Evolutionary conservation across 2,888 invertebrate species (phyloP).

Genomic region (Leptopilina drosophilae): DNA sequence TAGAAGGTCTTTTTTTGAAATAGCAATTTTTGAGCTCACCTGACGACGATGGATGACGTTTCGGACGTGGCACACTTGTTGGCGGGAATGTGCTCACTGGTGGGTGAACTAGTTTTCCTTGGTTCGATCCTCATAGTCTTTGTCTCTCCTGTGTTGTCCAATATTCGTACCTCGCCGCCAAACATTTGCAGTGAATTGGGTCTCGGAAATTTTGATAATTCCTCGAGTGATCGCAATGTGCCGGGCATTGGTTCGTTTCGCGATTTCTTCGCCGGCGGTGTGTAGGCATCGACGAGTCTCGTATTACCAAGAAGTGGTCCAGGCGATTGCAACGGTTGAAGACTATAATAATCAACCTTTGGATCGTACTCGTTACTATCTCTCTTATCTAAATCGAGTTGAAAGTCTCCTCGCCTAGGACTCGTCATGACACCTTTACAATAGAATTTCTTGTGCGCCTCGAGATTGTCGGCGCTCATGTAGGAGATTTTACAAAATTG

Average conservation of each 20-base stretch:
- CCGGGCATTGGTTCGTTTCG: slow-evolving; percentile 77
- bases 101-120: slow-evolving; percentile 78
- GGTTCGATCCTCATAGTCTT: slow-evolving; percentile 85
- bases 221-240: slow-evolving; percentile 79
- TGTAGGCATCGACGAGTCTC: slow-evolving; percentile 85
- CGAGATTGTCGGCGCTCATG: slow-evolving; percentile 88
- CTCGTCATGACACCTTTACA: slow-evolving; percentile 82
- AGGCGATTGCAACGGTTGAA: slow-evolving; percentile 85
- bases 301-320: slow-evolving; percentile 91
- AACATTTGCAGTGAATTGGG: slow-evolving; percentile 84
- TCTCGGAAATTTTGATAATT: slow-evolving; percentile 79
- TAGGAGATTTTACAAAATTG: slow-evolving; percentile 88
- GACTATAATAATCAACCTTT: slow-evolving; percentile 68
- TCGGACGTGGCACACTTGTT: slow-evolving; percentile 74
- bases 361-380: slow-evolving; percentile 63
- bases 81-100: slow-evolving; percentile 63
- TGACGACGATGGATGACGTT: slow-evolving; percentile 85
- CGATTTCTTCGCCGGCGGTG: slow-evolving; percentile 78
- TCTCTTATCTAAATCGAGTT: slow-evolving; percentile 66
- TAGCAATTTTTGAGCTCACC: neutral
- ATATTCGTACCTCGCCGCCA: slow-evolving; percentile 88
- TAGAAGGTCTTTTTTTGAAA: too few relatives aligned
- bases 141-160: slow-evolving; percentile 84
- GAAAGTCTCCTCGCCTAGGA: slow-evolving; percentile 69
- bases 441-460: slow-evolving; percentile 88